Evolutionary conservation across 2,888 invertebrate genomes (phyloP).

Genomic region (Cosmorhoe ocellata): DNA sequence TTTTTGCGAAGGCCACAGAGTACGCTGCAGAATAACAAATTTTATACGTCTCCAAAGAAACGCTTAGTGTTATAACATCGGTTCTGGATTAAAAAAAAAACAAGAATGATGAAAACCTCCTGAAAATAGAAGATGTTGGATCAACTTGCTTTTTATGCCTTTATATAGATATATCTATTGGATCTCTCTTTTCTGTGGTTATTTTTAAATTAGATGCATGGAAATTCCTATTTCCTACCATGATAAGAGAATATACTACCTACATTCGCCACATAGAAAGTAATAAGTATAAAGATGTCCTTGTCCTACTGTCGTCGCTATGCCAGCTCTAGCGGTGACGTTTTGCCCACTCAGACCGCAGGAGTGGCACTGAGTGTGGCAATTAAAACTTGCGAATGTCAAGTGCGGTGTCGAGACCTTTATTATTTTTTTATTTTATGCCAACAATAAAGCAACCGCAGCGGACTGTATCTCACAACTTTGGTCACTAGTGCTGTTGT

Average conservation of each 20-base stretch:
- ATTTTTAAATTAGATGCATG: no score
- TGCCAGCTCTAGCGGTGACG: slow-evolving; percentile 55
- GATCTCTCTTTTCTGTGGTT: no score
- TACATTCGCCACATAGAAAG: no score
- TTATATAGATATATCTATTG: no score
- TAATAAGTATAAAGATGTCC: not conserved
- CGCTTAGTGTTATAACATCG: no score
- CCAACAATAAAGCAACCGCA: slow-evolving; percentile 50
- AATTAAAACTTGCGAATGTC: slow-evolving; percentile 82
- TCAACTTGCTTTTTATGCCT: no score
- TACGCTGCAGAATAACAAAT: slow-evolving; percentile 8
- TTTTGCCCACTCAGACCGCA: slow-evolving; percentile 65
- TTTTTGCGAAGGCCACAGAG: slow-evolving; percentile 21
- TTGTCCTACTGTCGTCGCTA: slow-evolving; percentile 34
- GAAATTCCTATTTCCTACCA: no score
- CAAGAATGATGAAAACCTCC: no score
- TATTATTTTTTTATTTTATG: slow-evolving; percentile 67
- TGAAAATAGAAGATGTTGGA: no score
- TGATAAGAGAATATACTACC: no score
- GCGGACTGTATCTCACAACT: slow-evolving; percentile 39
- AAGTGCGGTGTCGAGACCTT: slow-evolving; percentile 61
- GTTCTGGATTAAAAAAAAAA: no score
- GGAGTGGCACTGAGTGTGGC: slow-evolving; percentile 68
- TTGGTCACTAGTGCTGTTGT: slow-evolving; percentile 34
- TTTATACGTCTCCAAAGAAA: not conserved